phyloP scores from a whole-genome alignment of 1,140 invertebrate species.

The Acyrthosiphon pisum region DNA sequence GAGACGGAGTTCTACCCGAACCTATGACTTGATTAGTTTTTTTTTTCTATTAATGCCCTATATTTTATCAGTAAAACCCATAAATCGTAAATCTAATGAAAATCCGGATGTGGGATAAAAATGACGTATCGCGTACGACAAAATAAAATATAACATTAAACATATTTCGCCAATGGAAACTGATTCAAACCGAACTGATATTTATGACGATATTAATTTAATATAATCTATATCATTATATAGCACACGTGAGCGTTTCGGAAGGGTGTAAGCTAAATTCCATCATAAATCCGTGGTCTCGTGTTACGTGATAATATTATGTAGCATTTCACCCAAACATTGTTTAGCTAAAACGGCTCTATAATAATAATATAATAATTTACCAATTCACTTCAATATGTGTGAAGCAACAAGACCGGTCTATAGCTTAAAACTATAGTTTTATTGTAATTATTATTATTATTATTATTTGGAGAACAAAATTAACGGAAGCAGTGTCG shows the following conservation, averaged over 20 bases:
- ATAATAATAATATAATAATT: background rate
- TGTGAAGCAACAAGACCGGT: background rate
- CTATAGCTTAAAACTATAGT: no score
- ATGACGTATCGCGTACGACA: background rate
- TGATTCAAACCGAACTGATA: slow-evolving; percentile 24
- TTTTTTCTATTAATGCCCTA: background rate
- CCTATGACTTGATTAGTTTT: background rate
- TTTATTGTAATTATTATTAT: slow-evolving; percentile 27
- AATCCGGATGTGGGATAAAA: slow-evolving; percentile 32
- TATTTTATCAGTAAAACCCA: slow-evolving; percentile 14
- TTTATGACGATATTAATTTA: slow-evolving; percentile 47
- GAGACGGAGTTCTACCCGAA: background rate
- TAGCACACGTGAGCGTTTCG: no score
- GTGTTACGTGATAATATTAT: no score
- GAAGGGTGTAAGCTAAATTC: background rate
- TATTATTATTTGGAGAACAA: slow-evolving; percentile 37
- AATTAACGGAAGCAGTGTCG: background rate
- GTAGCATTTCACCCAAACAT: background rate
- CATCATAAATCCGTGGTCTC: background rate
- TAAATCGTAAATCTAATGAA: slow-evolving; percentile 44
- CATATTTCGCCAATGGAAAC: slow-evolving; percentile 4
- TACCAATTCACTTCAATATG: background rate
- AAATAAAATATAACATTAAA: slow-evolving; percentile 39
- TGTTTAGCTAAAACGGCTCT: background rate
- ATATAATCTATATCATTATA: background rate